phyloP scores from a whole-genome alignment of 1,140 invertebrate genomes.

The Rhynchophorus ferrugineus region DNA sequence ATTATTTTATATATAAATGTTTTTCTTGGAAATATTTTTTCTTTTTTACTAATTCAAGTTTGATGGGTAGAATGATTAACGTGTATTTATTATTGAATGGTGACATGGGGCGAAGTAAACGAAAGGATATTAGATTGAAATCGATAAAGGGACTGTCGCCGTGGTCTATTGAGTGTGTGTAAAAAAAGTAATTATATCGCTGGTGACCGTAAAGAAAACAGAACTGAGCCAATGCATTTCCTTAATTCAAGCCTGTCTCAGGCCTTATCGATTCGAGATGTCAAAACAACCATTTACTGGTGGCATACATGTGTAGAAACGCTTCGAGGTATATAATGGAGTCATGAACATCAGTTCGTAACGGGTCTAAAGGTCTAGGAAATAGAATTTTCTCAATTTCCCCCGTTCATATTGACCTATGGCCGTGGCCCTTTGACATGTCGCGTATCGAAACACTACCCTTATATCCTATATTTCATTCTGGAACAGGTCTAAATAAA shows the following conservation, averaged over 20 bases:
- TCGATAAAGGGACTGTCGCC: too few species aligned
- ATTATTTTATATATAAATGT: too few species aligned
- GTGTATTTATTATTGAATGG: too few species aligned
- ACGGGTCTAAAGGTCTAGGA: slow-evolving; percentile 33
- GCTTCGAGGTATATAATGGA: slow-evolving; percentile 18
- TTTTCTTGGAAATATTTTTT: too few species aligned
- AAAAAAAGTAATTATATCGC: slow-evolving; percentile 20
- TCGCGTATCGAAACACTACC: slow-evolving; percentile 20
- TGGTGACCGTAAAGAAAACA: slow-evolving; percentile 9
- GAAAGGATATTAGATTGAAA: too few species aligned
- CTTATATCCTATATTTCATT: slow-evolving; percentile 17
- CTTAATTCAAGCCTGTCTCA: slow-evolving; percentile 5
- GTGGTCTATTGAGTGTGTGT: too few species aligned
- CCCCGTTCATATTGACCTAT: slow-evolving; percentile 34
- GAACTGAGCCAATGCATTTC: slow-evolving; percentile 5
- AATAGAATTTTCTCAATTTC: slow-evolving; percentile 40
- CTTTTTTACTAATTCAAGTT: too few species aligned
- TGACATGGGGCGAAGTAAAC: too few species aligned
- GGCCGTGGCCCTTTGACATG: slow-evolving; percentile 23
- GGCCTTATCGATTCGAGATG: slow-evolving; percentile 13
- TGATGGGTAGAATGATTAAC: too few species aligned
- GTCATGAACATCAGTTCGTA: slow-evolving; percentile 27
- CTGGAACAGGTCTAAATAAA: not conserved
- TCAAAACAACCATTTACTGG: slow-evolving; percentile 7
- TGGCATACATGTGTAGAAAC: slow-evolving; percentile 14